phyloP scores from a whole-genome alignment of 1,140 invertebrate genomes.

The Drosophila sechellia region DNA sequence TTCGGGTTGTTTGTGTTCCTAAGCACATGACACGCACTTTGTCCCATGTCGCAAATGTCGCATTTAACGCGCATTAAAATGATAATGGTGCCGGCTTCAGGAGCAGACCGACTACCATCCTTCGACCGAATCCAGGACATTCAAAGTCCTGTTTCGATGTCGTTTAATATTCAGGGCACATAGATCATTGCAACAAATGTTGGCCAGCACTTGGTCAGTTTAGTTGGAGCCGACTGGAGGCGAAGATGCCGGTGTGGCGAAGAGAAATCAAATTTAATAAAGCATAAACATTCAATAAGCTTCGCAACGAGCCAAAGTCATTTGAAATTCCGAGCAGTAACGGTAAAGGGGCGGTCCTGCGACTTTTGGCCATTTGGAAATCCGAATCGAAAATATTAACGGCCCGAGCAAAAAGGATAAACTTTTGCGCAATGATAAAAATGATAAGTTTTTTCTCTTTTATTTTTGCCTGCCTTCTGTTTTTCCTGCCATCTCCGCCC shows the following conservation, averaged over 20 bases:
- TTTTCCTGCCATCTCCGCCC: slow-evolving; percentile 24
- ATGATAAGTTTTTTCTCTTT: slow-evolving; percentile 76
- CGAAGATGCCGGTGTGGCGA: slow-evolving; percentile 2
- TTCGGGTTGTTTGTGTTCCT: slow-evolving; percentile 49
- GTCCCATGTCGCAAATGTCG: slow-evolving; percentile 78
- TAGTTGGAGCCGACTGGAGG: slow-evolving; percentile 14
- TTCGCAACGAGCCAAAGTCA: slow-evolving; percentile 67
- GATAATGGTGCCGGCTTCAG: slow-evolving; percentile 61
- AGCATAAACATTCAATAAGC: slow-evolving; percentile 83
- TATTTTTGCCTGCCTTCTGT: slow-evolving; percentile 22
- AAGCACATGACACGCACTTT: slow-evolving; percentile 81
- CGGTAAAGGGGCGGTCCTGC: slow-evolving; percentile 39
- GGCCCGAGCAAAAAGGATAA: slow-evolving; percentile 77
- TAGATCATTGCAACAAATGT: slow-evolving; percentile 83
- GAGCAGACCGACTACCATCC: not conserved
- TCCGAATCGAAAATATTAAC: slow-evolving; percentile 80
- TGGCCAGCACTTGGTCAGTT: slow-evolving; percentile 54
- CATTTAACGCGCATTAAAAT: slow-evolving; percentile 84
- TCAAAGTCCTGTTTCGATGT: slow-evolving; percentile 19
- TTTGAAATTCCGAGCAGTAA: slow-evolving; percentile 77
- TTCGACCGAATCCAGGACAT: slow-evolving; percentile 1
- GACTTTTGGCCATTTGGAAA: slow-evolving; percentile 60
- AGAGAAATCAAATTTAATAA: slow-evolving; percentile 83
- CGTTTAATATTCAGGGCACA: slow-evolving; percentile 83
- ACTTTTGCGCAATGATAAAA: slow-evolving; percentile 83